phyloP scores from a whole-genome alignment of 2,797 vertebrate genomes.

The Intellagama lesueurii region DNA sequence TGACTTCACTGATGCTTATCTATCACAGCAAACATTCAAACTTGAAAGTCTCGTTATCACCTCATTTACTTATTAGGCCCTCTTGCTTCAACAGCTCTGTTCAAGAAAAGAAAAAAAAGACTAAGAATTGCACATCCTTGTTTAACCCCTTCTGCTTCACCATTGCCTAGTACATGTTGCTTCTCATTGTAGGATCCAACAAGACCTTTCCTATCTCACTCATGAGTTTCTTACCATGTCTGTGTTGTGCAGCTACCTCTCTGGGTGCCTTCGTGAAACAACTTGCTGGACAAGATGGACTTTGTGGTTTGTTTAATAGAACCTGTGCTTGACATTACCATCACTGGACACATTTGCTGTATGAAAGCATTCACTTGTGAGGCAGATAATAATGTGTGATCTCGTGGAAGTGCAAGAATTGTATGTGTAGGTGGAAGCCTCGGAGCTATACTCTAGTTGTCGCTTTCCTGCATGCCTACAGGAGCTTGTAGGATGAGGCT shows the following conservation, averaged over 20 bases:
- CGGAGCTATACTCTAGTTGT: too few species aligned
- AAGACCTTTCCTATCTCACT: not conserved
- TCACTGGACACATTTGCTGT: not conserved
- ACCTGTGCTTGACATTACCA: not conserved
- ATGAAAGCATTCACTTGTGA: not conserved
- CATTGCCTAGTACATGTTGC: not conserved
- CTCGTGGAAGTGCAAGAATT: not conserved
- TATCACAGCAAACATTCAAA: not conserved
- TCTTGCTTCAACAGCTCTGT: not conserved
- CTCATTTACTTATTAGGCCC: not conserved
- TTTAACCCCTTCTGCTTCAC: not conserved
- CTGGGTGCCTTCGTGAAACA: not conserved
- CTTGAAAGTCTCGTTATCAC: not conserved
- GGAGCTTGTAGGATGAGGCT: not conserved
- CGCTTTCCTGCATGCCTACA: not conserved
- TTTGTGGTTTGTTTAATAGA: not conserved
- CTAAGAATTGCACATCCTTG: not conserved
- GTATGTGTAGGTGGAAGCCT: not conserved
- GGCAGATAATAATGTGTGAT: not conserved
- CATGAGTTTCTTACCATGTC: not conserved
- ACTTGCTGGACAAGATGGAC: too few species aligned
- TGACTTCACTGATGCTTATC: not conserved
- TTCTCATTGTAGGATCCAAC: not conserved
- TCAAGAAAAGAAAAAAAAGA: not conserved
- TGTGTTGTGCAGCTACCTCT: too few species aligned